Conservation (phyloP, 2,797 vertebrate species). For the Arvicola amphibius region DNA sequence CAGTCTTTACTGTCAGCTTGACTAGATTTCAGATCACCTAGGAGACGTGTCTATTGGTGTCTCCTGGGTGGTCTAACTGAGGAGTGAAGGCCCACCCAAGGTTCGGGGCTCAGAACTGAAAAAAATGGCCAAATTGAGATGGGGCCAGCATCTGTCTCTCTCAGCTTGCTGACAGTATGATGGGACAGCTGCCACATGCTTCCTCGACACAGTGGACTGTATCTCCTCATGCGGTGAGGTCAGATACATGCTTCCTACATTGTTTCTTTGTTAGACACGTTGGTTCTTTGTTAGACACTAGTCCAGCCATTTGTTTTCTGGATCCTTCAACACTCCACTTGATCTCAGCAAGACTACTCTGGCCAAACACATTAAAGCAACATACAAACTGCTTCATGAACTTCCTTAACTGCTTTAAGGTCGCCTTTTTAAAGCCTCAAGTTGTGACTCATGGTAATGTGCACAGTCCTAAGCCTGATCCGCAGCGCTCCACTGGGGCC, state of each 20-base stretch:
- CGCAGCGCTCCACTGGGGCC: neutral
- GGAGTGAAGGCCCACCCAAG: neutral
- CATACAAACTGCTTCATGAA: neutral
- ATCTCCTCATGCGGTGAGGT: neutral
- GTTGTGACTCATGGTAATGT: too few species aligned
- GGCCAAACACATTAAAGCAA: neutral
- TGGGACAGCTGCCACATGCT: neutral
- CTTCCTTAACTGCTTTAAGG: too few species aligned
- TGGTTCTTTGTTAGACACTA: neutral
- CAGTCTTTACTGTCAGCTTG: neutral
- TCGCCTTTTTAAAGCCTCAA: fast-evolving
- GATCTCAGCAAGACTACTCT: neutral
- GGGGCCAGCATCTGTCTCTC: neutral
- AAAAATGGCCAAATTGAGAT: neutral
- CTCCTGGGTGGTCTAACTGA: neutral
- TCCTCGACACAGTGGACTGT: neutral
- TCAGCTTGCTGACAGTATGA: neutral
- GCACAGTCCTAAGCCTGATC: neutral
- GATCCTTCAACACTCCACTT: neutral
- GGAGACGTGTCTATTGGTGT: neutral
- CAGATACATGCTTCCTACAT: too few species aligned
- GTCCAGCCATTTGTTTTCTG: neutral
- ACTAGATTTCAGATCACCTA: neutral
- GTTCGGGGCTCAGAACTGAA: neutral
- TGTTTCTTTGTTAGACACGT: neutral